Evolutionary conservation across 2,113 vertebrate genomes (phyloP), one percentile per base, ranked within the genome.

Genomic region (Rhinolophus sinicus): DNA sequence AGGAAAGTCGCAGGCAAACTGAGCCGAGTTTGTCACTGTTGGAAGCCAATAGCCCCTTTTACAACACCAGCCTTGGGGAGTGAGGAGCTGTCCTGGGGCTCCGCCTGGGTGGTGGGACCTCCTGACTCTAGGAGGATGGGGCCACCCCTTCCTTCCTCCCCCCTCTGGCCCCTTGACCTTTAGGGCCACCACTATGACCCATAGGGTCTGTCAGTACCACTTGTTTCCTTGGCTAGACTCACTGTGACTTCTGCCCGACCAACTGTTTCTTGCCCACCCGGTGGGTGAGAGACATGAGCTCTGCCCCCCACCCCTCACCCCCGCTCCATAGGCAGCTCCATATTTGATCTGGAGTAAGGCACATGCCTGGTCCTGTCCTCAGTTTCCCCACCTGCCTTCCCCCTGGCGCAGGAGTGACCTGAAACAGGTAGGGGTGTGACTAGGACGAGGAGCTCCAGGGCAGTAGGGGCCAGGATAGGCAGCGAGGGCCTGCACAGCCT

Each of bases 371-470:
- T 54, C 75, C 28, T n/a, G 78, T 64, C 50, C 67, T 88, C 33
- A 44, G 85, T 93, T 94, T 82, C 86, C 56, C 92, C 22, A 13
- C 26, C 56, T 89, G 30, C 33, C 47, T 80, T 78, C n/a, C 19
- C 28, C 60, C 44, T 58, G 62, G 40, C 40, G 60, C n/a, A 38
- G 24, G 47, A 75, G 58, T 44, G 52, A 24, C 75, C 67, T 76
- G 69, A 22, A 24, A 30, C 47, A 54, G 38, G 22, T 67, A 67
- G 73, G 9, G 28, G 6, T 78, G 18, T 69, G 60, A 22, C 28
- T 14, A 10, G 47, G 60, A 33, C 1, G 2, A 70, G 40, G 52
- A 56, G 2, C 70, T 70, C 50, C 62, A 38, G 40, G 62, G 13
- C 54, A 40, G 54, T 8, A 60, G 65, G 33, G 64, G 6, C 38